Evolutionary conservation across 2,797 vertebrate genomes (phyloP).

Genomic region (Pseudochirops cupreus): DNA sequence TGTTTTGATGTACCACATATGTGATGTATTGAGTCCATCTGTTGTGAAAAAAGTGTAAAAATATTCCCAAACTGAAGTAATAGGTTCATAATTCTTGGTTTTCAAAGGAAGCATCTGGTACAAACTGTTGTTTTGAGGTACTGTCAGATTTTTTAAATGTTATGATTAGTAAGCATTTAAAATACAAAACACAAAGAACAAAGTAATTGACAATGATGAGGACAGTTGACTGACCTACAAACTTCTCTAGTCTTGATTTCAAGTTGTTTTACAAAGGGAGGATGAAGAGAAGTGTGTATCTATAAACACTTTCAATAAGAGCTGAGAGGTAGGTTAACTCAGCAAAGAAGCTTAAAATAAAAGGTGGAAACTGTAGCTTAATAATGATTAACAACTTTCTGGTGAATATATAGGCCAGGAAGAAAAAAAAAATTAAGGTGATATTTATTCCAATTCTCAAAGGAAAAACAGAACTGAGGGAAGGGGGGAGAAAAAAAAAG

Average conservation of each 20-base stretch:
- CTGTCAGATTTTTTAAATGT: conserved; percentile 63
- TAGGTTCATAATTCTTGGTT: conserved; percentile 32
- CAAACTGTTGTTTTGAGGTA: conserved; percentile 61
- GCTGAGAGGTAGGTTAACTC: neutral
- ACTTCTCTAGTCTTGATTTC: conserved; percentile 21
- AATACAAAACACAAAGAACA: conserved; percentile 29
- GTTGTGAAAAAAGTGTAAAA: conserved; percentile 57
- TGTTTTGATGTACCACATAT: conserved; percentile 49
- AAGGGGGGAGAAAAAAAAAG: neutral
- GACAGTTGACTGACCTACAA: conserved; percentile 26
- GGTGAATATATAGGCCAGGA: neutral
- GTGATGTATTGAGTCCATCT: conserved; percentile 49
- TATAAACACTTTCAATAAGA: neutral
- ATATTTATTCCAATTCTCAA: neutral
- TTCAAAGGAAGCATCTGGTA: conserved; percentile 57
- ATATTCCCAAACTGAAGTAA: conserved; percentile 55
- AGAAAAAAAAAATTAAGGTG: neutral
- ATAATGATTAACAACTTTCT: neutral
- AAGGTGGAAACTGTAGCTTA: conserved; percentile 11
- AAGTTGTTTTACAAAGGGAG: conserved; percentile 56
- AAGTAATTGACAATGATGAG: conserved; percentile 50
- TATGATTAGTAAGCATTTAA: conserved; percentile 48
- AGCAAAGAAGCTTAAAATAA: neutral
- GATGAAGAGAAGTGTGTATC: neutral
- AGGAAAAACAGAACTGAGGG: conserved; percentile 1